A percentile compares a stretch with the other conserved stretches of the same genome.
These are phyloP conservation scores for Busseola fusca DNA, from an alignment of 2,888 invertebrate genomes.

Conservation along the genomic window DNA sequence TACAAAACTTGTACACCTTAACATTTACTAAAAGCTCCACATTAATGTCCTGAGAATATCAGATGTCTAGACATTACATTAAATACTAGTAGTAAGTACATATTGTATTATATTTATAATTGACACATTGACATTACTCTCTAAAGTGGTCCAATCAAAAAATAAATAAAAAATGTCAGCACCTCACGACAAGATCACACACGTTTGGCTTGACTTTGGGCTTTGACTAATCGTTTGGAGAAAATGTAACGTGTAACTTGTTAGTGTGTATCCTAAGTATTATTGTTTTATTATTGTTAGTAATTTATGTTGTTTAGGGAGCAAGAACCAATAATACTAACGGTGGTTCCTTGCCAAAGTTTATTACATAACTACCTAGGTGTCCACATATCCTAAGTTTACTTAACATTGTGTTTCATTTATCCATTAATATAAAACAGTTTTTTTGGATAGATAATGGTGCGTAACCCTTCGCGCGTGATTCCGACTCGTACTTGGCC, in stretches of 20 bases:
- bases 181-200: conserved; percentile 46
- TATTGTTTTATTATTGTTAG: background rate
- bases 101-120: conserved; percentile 22
- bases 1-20: conserved; percentile 50
- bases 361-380: too few species aligned
- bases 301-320: background rate
- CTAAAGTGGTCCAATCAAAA: conserved; percentile 19
- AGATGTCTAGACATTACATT: conserved; percentile 48
- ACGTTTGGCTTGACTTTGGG: conserved; percentile 17
- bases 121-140: conserved; percentile 58
- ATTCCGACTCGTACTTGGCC: too few species aligned
- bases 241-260: background rate
- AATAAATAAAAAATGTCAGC: conserved; percentile 36
- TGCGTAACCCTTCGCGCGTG: too few species aligned
- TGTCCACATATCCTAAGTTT: background rate
- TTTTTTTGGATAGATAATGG: too few species aligned
- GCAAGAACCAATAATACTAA: background rate
- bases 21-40: conserved; percentile 40
- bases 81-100: conserved; percentile 28
- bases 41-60: conserved; percentile 26
- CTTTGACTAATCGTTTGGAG: background rate
- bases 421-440: background rate
- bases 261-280: background rate
- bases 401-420: background rate
- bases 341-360: too few species aligned